Conservation (phyloP, 1,140 invertebrate genomes). For the Epicauta chinensis region DNA sequence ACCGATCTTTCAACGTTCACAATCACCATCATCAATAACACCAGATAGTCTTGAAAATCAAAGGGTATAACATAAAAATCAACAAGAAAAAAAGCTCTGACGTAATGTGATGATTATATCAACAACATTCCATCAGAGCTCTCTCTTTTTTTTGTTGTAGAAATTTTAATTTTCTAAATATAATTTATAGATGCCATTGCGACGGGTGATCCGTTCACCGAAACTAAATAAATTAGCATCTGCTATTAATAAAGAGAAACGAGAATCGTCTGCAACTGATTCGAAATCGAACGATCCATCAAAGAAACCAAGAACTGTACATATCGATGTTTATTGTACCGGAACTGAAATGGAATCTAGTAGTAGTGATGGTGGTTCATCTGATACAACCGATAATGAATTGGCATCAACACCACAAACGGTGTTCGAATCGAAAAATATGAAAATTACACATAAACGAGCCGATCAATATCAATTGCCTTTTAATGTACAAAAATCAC, state of each 20-base stretch:
- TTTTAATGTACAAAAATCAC: constrained; percentile 28
- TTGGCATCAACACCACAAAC: constrained; percentile 53
- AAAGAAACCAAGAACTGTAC: constrained; percentile 62
- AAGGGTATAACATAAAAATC: too few species aligned
- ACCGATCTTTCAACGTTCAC: constrained; percentile 23
- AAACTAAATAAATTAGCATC: constrained; percentile 9
- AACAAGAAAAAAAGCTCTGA: not conserved
- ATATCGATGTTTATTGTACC: constrained; percentile 73
- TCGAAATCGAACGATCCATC: constrained; percentile 38
- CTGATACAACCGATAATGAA: constrained; percentile 41
- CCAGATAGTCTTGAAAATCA: constrained; percentile 32
- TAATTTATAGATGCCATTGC: constrained; percentile 2
- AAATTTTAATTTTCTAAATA: not conserved
- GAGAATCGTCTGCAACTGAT: constrained; percentile 22
- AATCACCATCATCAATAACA: constrained; percentile 30
- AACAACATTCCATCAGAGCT: too few species aligned
- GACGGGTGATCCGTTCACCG: constrained; percentile 7
- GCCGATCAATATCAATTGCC: constrained; percentile 46
- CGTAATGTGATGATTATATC: too few species aligned
- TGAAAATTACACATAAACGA: constrained; percentile 53
- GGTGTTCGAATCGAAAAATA: constrained; percentile 56
- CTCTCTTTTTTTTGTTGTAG: constrained; percentile 7
- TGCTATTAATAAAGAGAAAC: not conserved
- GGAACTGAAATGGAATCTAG: constrained; percentile 58
- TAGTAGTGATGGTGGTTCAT: constrained; percentile 34